Base-by-base conservation (phyloP, 2,888 invertebrate genomes). In the Scaptomyza cyrtandrae region DNA sequence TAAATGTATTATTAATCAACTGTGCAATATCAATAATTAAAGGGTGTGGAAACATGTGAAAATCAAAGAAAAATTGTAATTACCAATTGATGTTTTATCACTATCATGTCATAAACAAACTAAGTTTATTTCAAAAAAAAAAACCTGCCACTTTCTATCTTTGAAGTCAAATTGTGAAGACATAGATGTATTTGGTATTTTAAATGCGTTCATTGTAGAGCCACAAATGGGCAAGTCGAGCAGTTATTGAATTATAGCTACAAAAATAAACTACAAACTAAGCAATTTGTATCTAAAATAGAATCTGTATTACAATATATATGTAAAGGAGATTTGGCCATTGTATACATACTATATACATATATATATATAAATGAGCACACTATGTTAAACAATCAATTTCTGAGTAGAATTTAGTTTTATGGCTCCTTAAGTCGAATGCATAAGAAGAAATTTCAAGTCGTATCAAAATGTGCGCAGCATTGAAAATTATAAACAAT, bases 401-500 rank as follows among this genome's bases (percentile, higher is more conserved):
- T 58, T 48, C n/a, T 35, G 16, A 39, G 39, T 52, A 35, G 16
- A 37, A 37, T n/a, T 13, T 45, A 49, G 69, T 60, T 69, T 53
- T 56, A 78, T 65, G 54, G 62, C 41, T 46, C 37, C 66, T 60
- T 66, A 54, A 59, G 53, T 52, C 49, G 43, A 66, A 63, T 56
- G 41, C 49, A 70, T 76, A 33, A 65, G 48, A 62, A 35, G 52
- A 67, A 74, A 80, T 66, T 41, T 33, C 27, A 53, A 76, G 64
- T 71, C 39, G 48, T 24, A 74, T 37, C 55, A 27, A 56, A 61
- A 68, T 60, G 29, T 61, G 61, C 41, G 41, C 48, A 37, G 33
- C 39, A 56, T 62, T 24, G 31, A 54, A 57, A 60, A 56, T 49
- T 62, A 63, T 80, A 81, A 84, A 75, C 75, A 75, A 73, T 63